Percentiles rank a stretch among this genome's conserved stretches.
Evolutionary conservation across 2,888 invertebrate genomes (phyloP).

Genomic region (Tuberolachnus salignus): DNA sequence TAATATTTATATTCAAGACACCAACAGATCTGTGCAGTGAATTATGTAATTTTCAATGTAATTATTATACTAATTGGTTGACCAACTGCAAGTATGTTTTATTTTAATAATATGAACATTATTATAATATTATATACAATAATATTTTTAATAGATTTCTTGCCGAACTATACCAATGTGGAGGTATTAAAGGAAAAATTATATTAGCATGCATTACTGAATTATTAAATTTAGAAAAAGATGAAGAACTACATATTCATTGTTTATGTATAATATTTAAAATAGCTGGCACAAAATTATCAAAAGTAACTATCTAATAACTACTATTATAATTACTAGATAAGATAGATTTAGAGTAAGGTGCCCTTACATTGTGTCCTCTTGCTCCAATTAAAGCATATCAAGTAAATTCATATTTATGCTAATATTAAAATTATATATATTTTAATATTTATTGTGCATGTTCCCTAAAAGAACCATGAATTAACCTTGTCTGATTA

Average conservation of each 20-base stretch:
- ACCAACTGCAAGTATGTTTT: constrained; percentile 16
- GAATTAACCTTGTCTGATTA: background rate
- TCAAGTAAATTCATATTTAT: no score
- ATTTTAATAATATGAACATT: background rate
- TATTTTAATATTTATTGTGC: no score
- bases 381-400: no score
- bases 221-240: background rate
- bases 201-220: background rate
- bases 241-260: background rate
- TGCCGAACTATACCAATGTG: background rate
- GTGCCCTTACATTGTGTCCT: no score
- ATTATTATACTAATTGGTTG: background rate
- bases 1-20: constrained; percentile 1
- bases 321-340: no score
- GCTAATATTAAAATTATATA: no score
- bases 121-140: background rate
- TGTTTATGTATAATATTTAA: constrained; percentile 26
- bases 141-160: constrained; percentile 26
- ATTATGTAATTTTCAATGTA: background rate
- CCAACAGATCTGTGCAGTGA: background rate
- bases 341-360: no score
- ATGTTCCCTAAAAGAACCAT: no score
- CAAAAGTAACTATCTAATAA: constrained; percentile 17
- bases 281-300: constrained; percentile 1
- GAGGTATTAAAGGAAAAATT: background rate